These are phyloP conservation scores for Hyperopisus bebe DNA, from an alignment of 2,113 vertebrate genomes.

Conservation along the genomic window DNA sequence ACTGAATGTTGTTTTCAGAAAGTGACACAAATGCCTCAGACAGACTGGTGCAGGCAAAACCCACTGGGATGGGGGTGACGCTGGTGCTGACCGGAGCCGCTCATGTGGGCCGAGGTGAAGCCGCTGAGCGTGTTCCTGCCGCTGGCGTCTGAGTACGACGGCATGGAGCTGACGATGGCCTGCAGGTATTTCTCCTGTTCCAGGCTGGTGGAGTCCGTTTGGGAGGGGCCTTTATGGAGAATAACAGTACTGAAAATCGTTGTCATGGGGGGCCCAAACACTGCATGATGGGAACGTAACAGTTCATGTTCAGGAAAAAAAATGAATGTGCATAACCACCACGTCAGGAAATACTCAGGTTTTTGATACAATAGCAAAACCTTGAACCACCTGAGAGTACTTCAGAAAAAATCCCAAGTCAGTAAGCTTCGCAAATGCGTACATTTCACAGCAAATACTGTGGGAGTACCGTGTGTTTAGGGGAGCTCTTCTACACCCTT, in stretches of 20 bases:
- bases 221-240: slow-evolving; percentile 69
- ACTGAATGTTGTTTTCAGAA: neutral
- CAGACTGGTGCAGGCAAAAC: neutral
- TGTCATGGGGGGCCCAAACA: neutral
- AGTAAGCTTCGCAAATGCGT: neutral
- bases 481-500: neutral
- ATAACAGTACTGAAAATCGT: neutral
- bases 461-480: neutral
- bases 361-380: neutral
- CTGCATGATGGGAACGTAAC: neutral
- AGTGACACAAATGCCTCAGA: neutral
- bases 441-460: neutral
- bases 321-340: neutral
- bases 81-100: slow-evolving; percentile 68
- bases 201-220: slow-evolving; percentile 83
- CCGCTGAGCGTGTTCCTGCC: slow-evolving; percentile 90
- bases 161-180: slow-evolving; percentile 89
- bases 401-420: neutral
- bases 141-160: slow-evolving; percentile 68
- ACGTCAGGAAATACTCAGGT: neutral
- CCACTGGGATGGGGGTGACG: neutral
- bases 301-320: neutral
- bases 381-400: too few species aligned
- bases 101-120: slow-evolving; percentile 83
- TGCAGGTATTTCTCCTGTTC: slow-evolving; percentile 98